Evolutionary conservation across 2,113 vertebrate species (phyloP).

Genomic region (Dipodomys spectabilis): DNA sequence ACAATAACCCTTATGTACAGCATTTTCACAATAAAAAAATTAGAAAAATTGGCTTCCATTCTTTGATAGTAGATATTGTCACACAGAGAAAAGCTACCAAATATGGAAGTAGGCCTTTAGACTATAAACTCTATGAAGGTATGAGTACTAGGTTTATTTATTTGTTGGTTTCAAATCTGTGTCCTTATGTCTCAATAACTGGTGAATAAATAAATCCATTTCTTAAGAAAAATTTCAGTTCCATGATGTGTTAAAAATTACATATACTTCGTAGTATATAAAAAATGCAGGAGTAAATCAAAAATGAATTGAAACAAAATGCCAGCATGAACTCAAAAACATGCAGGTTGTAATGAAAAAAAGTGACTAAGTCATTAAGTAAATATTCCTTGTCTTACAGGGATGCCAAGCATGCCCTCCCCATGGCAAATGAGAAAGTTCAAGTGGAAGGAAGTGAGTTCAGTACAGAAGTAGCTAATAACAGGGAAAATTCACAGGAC

Average conservation of each 20-base stretch:
- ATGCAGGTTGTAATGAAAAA: neutral
- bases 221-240: neutral
- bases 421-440: neutral
- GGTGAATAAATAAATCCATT: neutral
- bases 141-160: neutral
- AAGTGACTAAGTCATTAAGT: neutral
- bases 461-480: neutral
- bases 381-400: neutral
- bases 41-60: neutral
- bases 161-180: neutral
- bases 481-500: neutral
- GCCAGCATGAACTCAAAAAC: too few species aligned
- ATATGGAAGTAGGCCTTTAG: neutral
- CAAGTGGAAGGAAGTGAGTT: neutral
- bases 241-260: neutral
- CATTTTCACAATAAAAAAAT: too few species aligned
- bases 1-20: too few species aligned
- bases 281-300: neutral
- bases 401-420: neutral
- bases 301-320: too few species aligned
- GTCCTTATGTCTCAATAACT: neutral
- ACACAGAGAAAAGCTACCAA: neutral
- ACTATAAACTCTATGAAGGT: neutral
- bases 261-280: neutral
- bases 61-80: neutral